Conservation (phyloP, 2,888 invertebrate species). For the Adelphocoris suturalis region DNA sequence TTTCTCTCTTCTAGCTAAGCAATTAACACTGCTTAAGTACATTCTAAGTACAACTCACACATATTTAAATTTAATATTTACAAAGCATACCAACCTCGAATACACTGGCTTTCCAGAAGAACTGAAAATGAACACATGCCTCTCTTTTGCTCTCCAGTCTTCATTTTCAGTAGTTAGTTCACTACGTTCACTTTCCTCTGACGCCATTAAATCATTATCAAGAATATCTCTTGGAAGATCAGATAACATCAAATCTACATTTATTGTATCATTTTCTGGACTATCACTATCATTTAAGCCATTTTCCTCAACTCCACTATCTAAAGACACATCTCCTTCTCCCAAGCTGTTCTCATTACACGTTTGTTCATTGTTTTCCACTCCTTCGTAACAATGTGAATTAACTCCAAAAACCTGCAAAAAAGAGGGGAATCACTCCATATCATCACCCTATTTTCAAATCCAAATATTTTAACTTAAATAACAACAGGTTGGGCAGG, state of each 20-base stretch:
- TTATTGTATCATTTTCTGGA: conserved; percentile 34
- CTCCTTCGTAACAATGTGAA: not conserved
- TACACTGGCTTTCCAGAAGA: conserved; percentile 98
- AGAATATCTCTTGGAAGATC: conserved; percentile 10
- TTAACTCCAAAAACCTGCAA: not conserved
- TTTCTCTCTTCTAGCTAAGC: too few species aligned
- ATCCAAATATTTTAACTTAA: too few species aligned
- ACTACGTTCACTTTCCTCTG: not conserved
- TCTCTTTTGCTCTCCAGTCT: conserved; percentile 89
- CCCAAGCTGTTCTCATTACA: not conserved
- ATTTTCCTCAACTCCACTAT: conserved; percentile 7
- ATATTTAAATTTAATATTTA: too few species aligned
- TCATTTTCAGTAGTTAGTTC: conserved; percentile 74
- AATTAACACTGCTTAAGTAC: too few species aligned
- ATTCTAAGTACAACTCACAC: too few species aligned
- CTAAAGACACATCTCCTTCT: not conserved
- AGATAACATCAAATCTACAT: conserved; percentile 36
- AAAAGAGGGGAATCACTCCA: not conserved
- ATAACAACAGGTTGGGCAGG: too few species aligned
- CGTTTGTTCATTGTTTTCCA: not conserved
- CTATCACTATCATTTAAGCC: not conserved
- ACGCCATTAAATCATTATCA: conserved; percentile 8
- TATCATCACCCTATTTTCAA: too few species aligned
- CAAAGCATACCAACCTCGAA: conserved; percentile 83
- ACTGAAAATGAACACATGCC: conserved; percentile 96